Evolutionary conservation across 2,113 vertebrate species (phyloP).

Genomic region (Danionella cerebrum): DNA sequence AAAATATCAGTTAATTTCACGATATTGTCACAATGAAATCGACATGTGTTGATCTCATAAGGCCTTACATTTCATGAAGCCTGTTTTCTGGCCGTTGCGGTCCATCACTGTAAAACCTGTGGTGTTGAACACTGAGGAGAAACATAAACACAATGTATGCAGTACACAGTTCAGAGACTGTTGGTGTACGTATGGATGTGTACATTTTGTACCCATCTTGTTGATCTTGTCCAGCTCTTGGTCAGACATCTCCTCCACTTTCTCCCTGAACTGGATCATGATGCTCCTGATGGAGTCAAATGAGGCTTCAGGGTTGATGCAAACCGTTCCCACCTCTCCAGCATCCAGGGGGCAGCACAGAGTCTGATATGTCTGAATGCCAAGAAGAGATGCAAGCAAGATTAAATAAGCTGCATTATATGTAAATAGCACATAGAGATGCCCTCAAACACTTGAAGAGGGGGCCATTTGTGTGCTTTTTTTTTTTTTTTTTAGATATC

Average conservation of each 20-base stretch:
- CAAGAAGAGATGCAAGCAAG: too few species aligned
- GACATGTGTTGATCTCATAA: not conserved
- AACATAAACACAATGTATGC: constrained; percentile 4
- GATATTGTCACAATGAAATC: too few species aligned
- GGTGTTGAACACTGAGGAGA: constrained; percentile 56
- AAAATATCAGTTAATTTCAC: too few species aligned
- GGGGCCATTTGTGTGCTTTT: too few species aligned
- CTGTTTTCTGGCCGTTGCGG: constrained; percentile 28
- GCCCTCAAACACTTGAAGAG: too few species aligned
- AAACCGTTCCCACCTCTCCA: constrained; percentile 50
- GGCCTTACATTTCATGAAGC: constrained; percentile 61
- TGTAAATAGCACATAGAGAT: too few species aligned
- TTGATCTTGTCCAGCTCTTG: constrained; percentile 60
- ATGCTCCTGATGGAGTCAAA: constrained; percentile 50
- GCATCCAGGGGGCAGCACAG: constrained; percentile 50
- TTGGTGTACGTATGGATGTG: not conserved
- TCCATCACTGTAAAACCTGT: constrained; percentile 52
- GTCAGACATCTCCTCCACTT: constrained; percentile 63
- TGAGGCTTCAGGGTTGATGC: constrained; percentile 48
- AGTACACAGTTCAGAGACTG: not conserved
- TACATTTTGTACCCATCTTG: constrained; percentile 53
- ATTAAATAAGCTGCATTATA: too few species aligned
- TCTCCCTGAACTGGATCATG: constrained; percentile 55
- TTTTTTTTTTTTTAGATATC: too few species aligned
- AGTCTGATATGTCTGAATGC: constrained; percentile 51